These are phyloP conservation scores for Chondrosia reniformis DNA, from an alignment of 37 sponge, comb jelly and placozoan genomes.

Conservation along the genomic window DNA sequence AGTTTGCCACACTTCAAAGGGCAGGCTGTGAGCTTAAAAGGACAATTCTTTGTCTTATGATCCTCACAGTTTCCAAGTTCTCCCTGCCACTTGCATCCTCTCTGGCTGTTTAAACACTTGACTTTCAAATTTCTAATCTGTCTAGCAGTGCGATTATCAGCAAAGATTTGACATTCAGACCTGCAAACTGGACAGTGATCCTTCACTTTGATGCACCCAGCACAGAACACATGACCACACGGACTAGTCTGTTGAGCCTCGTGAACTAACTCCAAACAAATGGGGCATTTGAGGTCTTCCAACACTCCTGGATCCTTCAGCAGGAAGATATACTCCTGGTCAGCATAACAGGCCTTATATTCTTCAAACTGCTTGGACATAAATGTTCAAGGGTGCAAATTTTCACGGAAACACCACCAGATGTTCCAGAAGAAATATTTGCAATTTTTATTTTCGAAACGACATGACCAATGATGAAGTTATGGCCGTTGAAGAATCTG, in stretches of 20 bases:
- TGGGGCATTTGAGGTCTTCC: constrained; percentile 8
- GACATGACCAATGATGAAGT: too few relatives aligned
- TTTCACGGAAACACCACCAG: too few relatives aligned
- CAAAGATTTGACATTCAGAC: neutral
- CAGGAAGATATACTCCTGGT: too few relatives aligned
- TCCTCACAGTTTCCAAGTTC: neutral
- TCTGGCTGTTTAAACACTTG: constrained; percentile 7
- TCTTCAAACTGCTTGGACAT: too few relatives aligned
- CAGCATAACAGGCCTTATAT: too few relatives aligned
- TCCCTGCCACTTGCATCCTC: constrained; percentile 43
- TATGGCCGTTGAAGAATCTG: too few relatives aligned
- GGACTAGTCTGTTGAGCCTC: neutral
- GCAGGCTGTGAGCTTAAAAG: neutral
- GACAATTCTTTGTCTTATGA: neutral
- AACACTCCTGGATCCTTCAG: too few relatives aligned
- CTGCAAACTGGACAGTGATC: neutral
- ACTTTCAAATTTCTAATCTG: neutral
- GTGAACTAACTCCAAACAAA: neutral
- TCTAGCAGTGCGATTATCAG: constrained; percentile 6
- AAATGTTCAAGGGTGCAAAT: too few relatives aligned
- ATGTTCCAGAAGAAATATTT: too few relatives aligned
- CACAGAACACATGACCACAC: constrained; percentile 14
- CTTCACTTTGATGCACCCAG: neutral
- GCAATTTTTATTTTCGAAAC: too few relatives aligned
- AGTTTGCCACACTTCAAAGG: neutral